A percentile compares a stretch with the other conserved stretches of the same genome.
Evolutionary conservation across 2,888 invertebrate genomes (phyloP).

Genomic region (Sicus ferrugineus): DNA sequence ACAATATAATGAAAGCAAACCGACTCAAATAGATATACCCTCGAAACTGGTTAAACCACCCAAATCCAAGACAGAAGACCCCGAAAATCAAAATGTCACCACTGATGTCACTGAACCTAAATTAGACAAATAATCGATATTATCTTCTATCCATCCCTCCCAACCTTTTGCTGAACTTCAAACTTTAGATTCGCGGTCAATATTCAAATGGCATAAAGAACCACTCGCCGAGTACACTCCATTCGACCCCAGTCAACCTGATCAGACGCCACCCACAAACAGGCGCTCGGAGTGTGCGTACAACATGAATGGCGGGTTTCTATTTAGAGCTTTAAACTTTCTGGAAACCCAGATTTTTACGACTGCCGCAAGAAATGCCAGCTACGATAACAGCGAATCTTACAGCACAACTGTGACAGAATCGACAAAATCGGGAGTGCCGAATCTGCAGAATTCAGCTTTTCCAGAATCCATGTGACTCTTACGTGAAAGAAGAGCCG

Average conservation of each 20-base stretch:
- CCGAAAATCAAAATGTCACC: neutral
- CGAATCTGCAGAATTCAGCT: neutral
- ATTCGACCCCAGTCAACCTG: slow-evolving; percentile 54
- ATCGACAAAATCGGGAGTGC: neutral
- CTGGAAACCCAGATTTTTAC: slow-evolving; percentile 59
- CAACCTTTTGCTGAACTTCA: slow-evolving; percentile 16
- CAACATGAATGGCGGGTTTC: slow-evolving; percentile 54
- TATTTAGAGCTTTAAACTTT: slow-evolving; percentile 60
- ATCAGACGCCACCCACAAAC: slow-evolving; percentile 46
- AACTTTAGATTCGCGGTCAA: slow-evolving; percentile 57
- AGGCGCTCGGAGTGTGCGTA: slow-evolving; percentile 45
- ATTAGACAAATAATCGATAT: neutral
- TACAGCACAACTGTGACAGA: neutral
- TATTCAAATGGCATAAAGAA: slow-evolving; percentile 56
- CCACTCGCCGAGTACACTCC: slow-evolving; percentile 52
- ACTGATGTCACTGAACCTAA: neutral
- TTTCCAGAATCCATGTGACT: slow-evolving; percentile 40
- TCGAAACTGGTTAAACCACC: neutral
- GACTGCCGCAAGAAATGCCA: neutral
- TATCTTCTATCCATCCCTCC: neutral
- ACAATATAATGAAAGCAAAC: neutral
- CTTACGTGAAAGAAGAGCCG: slow-evolving; percentile 21
- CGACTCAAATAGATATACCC: neutral
- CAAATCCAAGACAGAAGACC: neutral
- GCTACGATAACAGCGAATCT: neutral